These are phyloP conservation scores for Silurus meridionalis DNA, from an alignment of 2,113 vertebrate genomes.

Conservation along the genomic window DNA sequence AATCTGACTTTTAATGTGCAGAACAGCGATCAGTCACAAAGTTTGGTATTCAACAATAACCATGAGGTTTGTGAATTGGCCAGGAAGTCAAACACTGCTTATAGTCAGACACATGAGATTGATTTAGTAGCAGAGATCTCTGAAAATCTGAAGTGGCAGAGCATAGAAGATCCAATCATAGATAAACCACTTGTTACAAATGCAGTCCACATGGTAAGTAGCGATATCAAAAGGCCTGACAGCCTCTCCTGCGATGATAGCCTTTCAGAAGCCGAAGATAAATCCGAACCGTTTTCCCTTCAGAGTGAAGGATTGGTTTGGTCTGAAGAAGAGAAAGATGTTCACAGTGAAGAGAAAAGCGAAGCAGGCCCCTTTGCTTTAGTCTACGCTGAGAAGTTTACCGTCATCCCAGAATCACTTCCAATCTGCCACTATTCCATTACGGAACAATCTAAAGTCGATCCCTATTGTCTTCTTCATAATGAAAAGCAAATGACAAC, in stretches of 20 bases:
- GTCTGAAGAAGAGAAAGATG: slow-evolving; percentile 51
- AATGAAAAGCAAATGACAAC: not conserved
- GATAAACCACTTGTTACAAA: slow-evolving; percentile 29
- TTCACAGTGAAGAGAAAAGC: slow-evolving; percentile 31
- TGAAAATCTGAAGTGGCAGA: slow-evolving; percentile 21
- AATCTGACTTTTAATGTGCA: slow-evolving; percentile 39
- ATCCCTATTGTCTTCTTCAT: not conserved
- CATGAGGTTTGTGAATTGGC: slow-evolving; percentile 29
- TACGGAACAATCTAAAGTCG: not conserved
- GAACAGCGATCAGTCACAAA: slow-evolving; percentile 45
- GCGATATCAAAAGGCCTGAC: slow-evolving; percentile 30
- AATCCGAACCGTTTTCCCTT: slow-evolving; percentile 47
- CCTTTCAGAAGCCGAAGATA: slow-evolving; percentile 31
- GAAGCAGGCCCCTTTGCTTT: slow-evolving; percentile 6
- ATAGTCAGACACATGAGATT: slow-evolving; percentile 5
- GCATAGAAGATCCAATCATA: slow-evolving; percentile 18
- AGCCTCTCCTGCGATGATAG: slow-evolving; percentile 18
- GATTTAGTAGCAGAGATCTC: slow-evolving; percentile 15
- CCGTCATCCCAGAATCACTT: slow-evolving; percentile 12
- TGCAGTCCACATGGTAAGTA: slow-evolving; percentile 20
- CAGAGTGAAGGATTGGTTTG: slow-evolving; percentile 52
- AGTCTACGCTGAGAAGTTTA: slow-evolving; percentile 37
- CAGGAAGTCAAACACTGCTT: slow-evolving; percentile 12
- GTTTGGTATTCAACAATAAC: slow-evolving; percentile 53
- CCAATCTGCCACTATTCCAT: not conserved